Base-by-base conservation (phyloP, 2,797 vertebrate species). In the Oceanodroma leucorhoa region DNA sequence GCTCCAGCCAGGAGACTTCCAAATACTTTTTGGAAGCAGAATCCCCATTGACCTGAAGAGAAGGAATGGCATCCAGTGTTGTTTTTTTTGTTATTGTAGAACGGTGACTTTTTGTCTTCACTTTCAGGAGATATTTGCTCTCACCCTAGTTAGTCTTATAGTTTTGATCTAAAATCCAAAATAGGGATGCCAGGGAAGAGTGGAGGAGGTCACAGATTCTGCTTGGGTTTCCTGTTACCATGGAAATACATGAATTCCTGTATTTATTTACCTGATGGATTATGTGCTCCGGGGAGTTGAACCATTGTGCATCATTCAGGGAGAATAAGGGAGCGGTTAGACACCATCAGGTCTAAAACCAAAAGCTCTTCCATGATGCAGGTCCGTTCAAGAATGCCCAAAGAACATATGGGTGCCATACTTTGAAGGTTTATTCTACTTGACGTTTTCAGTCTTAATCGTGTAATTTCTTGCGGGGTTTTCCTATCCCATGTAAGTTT, bases 191-290 rank as follows among this genome's bases (percentile, higher is more conserved):
- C 71, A 90, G 73, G 90, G 72, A 75, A 62, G 91, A 94, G 78
- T 24, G 13, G 45, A 80, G 87, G 61, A 66, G 83, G 89, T 96
- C 66, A 34, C 43, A 54, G 81, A 61, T 65, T 41, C 62, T 23
- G 66, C 90, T 43, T 36, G 67, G 55, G 71, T 38, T 93, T 58
- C 94, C 78, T 32, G 62, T 93, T 87, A 55, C 96, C 93, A 43
- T 61, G 30, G 30, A 15, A 53, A 93, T 88, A 65, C 72, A 19
- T 29, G 29, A 83, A 89, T 85, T 80, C 86, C 83, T 69, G 48
- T 95, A 67, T 92, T 96, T 96, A 87, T 96, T 96, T 97, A 95
- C 95, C 91, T 96, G 96, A 70, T 75, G 71, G 88, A 92, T 96
- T 82, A 79, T 1, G 3, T 66, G 90, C 93, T 90, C 22, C 53